Conservation (phyloP, 2,888 invertebrate genomes). For the Hedychridium roseum region DNA sequence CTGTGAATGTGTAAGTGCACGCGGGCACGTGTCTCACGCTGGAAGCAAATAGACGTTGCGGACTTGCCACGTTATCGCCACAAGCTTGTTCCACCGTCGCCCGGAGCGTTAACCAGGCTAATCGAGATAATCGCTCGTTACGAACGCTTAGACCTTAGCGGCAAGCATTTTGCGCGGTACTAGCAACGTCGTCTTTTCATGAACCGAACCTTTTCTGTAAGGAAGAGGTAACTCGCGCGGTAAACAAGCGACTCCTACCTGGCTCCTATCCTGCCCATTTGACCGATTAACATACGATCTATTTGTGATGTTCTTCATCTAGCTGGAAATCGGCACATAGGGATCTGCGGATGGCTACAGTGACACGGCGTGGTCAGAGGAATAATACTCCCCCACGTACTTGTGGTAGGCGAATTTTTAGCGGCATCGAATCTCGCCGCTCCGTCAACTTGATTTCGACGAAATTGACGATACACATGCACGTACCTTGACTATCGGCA, state of each 20-base stretch:
- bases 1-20: conserved; percentile 22
- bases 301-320: conserved; percentile 23
- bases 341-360: conserved; percentile 2
- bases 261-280: no score
- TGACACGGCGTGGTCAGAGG: background rate
- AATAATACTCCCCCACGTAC: background rate
- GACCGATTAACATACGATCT: conserved; percentile 45
- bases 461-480: background rate
- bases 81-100: conserved; percentile 52
- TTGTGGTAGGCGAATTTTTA: no score
- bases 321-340: conserved; percentile 6
- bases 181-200: no score
- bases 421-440: no score
- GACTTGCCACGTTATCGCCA: conserved; percentile 34
- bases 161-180: no score
- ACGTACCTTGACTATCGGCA: background rate
- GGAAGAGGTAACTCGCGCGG: conserved; percentile 39
- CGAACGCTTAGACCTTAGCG: conserved; percentile 52
- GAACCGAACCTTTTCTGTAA: no score
- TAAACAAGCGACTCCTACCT: conserved; percentile 42
- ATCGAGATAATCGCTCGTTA: conserved; percentile 62
- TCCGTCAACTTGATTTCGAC: background rate
- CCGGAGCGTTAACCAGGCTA: conserved; percentile 62
- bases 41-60: conserved; percentile 36
- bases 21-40: conserved; percentile 49